phyloP scores from a whole-genome alignment of 2,888 invertebrate species.

The Drosophila meridionalis region DNA sequence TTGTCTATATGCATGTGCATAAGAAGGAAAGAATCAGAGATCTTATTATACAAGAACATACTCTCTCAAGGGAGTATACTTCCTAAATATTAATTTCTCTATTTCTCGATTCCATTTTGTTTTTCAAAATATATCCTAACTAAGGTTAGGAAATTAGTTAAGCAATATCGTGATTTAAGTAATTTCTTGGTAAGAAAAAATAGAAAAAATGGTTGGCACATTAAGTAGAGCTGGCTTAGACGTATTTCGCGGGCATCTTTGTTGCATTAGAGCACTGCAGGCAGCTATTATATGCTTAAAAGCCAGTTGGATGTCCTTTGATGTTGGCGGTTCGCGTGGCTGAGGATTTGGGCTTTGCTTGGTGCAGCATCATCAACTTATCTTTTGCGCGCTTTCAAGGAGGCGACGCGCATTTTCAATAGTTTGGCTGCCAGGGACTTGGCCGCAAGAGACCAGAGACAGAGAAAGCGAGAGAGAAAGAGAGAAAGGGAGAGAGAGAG shows the following conservation, averaged over 20 bases:
- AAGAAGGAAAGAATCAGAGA: not conserved
- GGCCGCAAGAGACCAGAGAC: conserved; percentile 1
- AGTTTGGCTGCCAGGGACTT: conserved; percentile 38
- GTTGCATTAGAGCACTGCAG: conserved; percentile 35
- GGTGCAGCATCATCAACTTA: conserved; percentile 30
- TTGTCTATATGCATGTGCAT: not conserved
- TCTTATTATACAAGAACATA: no score
- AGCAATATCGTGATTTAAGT: not conserved
- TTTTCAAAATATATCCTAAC: not conserved
- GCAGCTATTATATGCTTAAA: conserved; percentile 65
- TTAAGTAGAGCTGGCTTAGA: conserved; percentile 18
- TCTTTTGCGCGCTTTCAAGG: conserved; percentile 34
- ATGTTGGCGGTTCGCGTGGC: conserved; percentile 51
- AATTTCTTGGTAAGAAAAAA: not conserved
- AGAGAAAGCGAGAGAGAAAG: not conserved
- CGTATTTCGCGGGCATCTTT: conserved; percentile 23
- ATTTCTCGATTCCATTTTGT: no score
- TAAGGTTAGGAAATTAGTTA: not conserved
- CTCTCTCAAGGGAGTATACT: no score
- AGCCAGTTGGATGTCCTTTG: conserved; percentile 63
- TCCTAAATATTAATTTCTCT: no score
- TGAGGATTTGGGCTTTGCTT: conserved; percentile 22
- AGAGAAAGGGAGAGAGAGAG: not conserved
- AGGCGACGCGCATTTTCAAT: conserved; percentile 49
- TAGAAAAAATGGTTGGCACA: not conserved